Percentiles rank a stretch among this genome's conserved stretches.
Conservation (phyloP, 2,888 invertebrate genomes). For the Strigamia crassipes region DNA sequence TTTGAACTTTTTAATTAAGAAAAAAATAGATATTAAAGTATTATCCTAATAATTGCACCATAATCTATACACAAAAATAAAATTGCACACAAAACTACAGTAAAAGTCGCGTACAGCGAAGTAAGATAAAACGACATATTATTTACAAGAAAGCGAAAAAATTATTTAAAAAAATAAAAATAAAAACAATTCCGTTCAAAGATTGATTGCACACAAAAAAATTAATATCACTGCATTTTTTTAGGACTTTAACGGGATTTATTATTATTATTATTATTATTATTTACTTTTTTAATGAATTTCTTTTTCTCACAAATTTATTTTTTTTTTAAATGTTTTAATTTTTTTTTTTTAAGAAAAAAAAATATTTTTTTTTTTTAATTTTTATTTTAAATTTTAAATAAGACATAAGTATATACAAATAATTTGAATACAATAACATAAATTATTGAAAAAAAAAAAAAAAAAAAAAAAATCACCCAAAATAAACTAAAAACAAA, state of each 20-base stretch:
- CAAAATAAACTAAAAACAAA: background rate
- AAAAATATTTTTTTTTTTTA: background rate
- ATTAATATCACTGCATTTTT: slow-evolving; percentile 29
- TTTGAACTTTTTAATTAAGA: slow-evolving; percentile 1
- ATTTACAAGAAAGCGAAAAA: background rate
- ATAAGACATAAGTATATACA: background rate
- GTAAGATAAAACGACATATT: background rate
- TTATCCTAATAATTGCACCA: slow-evolving; percentile 3
- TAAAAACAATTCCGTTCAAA: background rate
- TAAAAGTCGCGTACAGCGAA: background rate
- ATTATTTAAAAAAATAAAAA: background rate
- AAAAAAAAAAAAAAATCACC: background rate
- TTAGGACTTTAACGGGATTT: background rate
- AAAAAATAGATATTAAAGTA: background rate
- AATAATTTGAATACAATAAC: background rate
- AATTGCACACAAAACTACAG: slow-evolving; percentile 4
- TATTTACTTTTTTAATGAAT: too few relatives aligned
- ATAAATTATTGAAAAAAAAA: background rate
- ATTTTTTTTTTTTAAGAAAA: too few relatives aligned
- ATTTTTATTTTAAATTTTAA: background rate
- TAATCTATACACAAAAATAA: background rate
- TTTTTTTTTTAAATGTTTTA: too few relatives aligned
- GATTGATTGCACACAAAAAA: slow-evolving; percentile 5
- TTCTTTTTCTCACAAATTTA: too few relatives aligned
- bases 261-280: background rate